Conservation (phyloP, 2,888 invertebrate species). For the Erebia ligea region DNA sequence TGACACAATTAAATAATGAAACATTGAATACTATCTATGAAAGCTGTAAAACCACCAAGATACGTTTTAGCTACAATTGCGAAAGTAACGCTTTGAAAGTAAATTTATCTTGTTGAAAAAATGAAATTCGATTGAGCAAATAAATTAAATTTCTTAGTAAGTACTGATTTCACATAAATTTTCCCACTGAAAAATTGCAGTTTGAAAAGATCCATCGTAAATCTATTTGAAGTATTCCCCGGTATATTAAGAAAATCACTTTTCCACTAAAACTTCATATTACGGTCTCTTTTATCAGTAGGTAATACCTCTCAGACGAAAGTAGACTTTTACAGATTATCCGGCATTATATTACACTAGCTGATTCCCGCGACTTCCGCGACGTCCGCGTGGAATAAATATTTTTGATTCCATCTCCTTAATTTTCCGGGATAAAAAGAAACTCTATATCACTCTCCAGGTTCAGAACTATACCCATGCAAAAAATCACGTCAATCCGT, state of each 20-base stretch:
- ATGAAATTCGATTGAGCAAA: slow-evolving; percentile 15
- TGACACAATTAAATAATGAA: too few species aligned
- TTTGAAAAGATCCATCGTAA: slow-evolving; percentile 19
- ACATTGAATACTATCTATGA: background rate
- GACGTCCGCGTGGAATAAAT: too few species aligned
- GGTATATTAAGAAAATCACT: slow-evolving; percentile 36
- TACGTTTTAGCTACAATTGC: background rate
- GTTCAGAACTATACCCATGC: too few species aligned
- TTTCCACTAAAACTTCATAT: slow-evolving; percentile 34
- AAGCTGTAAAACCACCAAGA: background rate
- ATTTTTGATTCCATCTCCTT: too few species aligned
- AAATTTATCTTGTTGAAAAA: background rate
- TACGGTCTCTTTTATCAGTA: slow-evolving; percentile 35
- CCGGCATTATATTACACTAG: slow-evolving; percentile 44
- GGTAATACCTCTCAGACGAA: slow-evolving; percentile 3
- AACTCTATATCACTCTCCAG: too few species aligned
- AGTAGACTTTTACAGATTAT: slow-evolving; percentile 47
- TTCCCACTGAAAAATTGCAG: slow-evolving; percentile 24
- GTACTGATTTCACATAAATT: slow-evolving; percentile 16
- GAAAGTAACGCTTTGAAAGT: background rate
- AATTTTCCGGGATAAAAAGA: too few species aligned
- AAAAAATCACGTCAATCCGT: too few species aligned
- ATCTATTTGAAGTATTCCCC: slow-evolving; percentile 19
- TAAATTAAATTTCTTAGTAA: slow-evolving; percentile 27
- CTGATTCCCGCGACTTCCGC: too few species aligned